Conservation (phyloP, 2,888 invertebrate genomes). For the Aspidapion aeneum region DNA sequence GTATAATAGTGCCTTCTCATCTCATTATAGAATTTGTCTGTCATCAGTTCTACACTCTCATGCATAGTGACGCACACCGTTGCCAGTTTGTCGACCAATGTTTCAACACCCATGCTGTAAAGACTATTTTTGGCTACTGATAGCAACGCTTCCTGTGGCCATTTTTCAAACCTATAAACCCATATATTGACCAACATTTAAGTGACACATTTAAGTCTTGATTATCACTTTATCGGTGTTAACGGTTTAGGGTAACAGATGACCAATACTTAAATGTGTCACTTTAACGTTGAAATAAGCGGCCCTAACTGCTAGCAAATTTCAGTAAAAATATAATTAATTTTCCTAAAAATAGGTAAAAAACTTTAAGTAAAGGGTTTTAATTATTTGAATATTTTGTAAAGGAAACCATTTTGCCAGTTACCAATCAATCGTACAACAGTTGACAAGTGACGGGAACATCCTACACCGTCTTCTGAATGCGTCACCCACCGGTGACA, state of each 20-base stretch:
- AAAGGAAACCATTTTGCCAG: no score
- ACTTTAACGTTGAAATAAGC: no score
- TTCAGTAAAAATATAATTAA: no score
- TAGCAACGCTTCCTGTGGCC: conserved; percentile 84
- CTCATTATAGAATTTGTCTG: conserved; percentile 74
- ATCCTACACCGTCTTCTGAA: conserved; percentile 86
- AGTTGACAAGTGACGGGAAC: conserved; percentile 93
- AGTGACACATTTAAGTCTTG: no score
- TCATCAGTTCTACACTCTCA: conserved; percentile 77
- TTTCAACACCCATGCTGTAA: conserved; percentile 51
- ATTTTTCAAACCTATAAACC: conserved; percentile 71
- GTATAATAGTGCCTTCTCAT: conserved; percentile 85
- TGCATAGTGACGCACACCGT: conserved; percentile 71
- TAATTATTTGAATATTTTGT: no score
- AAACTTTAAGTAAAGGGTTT: no score
- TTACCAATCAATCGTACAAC: conserved; percentile 89
- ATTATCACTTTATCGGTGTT: no score
- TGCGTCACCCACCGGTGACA: conserved; percentile 88
- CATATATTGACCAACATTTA: no score
- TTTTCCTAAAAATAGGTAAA: no score
- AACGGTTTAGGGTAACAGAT: no score
- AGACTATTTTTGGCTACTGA: conserved; percentile 78
- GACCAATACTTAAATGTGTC: no score
- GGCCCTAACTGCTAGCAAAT: no score
- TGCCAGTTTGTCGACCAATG: conserved; percentile 54